Percentiles rank a stretch among this genome's conserved stretches.
These are phyloP conservation scores for Heteropelma amictum DNA, from an alignment of 2,888 invertebrate species.

Conservation along the genomic window DNA sequence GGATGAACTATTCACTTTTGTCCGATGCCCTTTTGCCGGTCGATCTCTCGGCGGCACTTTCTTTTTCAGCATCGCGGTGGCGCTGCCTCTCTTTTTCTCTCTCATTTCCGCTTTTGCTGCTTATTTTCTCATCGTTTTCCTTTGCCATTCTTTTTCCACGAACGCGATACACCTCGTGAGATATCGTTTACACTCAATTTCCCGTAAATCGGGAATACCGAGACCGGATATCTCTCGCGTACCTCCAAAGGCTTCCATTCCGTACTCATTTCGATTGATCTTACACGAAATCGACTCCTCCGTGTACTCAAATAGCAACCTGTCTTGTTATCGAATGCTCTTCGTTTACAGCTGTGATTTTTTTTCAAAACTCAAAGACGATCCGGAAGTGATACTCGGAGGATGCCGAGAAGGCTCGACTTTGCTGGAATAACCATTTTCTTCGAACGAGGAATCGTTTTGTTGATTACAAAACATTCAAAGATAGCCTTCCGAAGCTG, in stretches of 20 bases:
- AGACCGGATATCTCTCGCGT: slow-evolving; percentile 14
- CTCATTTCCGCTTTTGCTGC: too few relatives aligned
- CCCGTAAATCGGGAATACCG: slow-evolving; percentile 59
- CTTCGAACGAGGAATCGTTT: too few relatives aligned
- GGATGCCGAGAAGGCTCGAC: too few relatives aligned
- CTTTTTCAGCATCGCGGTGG: neutral
- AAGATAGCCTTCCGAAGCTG: too few relatives aligned
- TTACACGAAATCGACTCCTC: neutral
- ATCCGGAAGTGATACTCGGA: too few relatives aligned
- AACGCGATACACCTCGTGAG: slow-evolving; percentile 55
- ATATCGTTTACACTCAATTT: slow-evolving; percentile 44
- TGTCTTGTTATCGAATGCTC: neutral
- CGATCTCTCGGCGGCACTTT: neutral
- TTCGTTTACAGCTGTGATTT: too few relatives aligned
- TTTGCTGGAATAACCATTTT: too few relatives aligned
- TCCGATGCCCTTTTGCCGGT: slow-evolving; percentile 6
- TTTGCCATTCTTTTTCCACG: neutral
- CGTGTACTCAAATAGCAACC: neutral
- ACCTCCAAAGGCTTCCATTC: slow-evolving; percentile 1
- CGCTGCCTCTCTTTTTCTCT: slow-evolving; percentile 15
- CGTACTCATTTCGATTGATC: neutral
- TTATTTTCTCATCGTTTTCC: too few relatives aligned
- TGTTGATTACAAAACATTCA: too few relatives aligned
- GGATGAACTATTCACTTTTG: slow-evolving; percentile 6
- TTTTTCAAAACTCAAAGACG: too few relatives aligned